A percentile compares a stretch with the other conserved stretches of the same genome.
Evolutionary conservation across 2,113 vertebrate genomes (phyloP).

Genomic region (Misgurnus anguillicaudatus): DNA sequence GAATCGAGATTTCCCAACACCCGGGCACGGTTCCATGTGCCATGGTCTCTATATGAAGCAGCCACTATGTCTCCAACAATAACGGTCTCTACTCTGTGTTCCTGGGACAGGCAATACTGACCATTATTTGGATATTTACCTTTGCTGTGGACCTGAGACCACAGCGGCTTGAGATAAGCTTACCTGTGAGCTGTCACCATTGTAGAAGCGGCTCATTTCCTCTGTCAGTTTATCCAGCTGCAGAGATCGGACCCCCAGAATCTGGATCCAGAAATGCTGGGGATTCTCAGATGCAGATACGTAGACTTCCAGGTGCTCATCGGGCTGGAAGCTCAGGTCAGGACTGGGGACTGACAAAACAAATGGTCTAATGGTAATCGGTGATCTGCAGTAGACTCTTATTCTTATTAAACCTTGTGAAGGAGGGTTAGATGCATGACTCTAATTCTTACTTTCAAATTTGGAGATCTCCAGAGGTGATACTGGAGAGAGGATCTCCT

Average conservation of each 20-base stretch:
- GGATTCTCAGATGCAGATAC: slow-evolving; percentile 86
- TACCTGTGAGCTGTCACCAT: slow-evolving; percentile 62
- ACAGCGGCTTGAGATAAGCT: slow-evolving; percentile 1
- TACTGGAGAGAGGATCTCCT: slow-evolving; percentile 52
- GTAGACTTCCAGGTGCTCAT: slow-evolving; percentile 88
- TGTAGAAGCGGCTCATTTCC: slow-evolving; percentile 85
- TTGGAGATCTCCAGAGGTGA: slow-evolving; percentile 67
- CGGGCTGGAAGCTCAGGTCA: slow-evolving; percentile 83
- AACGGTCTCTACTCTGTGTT: slow-evolving; percentile 66
- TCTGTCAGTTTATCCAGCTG: slow-evolving; percentile 84
- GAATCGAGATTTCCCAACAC: slow-evolving; percentile 76
- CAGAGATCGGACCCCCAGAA: slow-evolving; percentile 82
- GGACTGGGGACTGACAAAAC: slow-evolving; percentile 83
- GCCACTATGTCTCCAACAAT: slow-evolving; percentile 86
- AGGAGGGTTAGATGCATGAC: not conserved
- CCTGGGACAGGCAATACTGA: slow-evolving; percentile 59
- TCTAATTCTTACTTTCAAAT: slow-evolving; percentile 80
- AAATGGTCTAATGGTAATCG: not conserved
- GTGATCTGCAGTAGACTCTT: too few species aligned
- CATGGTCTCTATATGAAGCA: slow-evolving; percentile 71
- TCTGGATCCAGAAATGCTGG: slow-evolving; percentile 91
- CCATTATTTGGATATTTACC: too few species aligned
- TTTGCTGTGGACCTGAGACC: too few species aligned
- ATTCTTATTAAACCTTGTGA: not conserved
- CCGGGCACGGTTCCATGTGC: slow-evolving; percentile 83